A percentile compares a stretch with the other conserved stretches of the same genome.
phyloP scores from a whole-genome alignment of 2,888 invertebrate genomes.

The Smittia sp. region DNA sequence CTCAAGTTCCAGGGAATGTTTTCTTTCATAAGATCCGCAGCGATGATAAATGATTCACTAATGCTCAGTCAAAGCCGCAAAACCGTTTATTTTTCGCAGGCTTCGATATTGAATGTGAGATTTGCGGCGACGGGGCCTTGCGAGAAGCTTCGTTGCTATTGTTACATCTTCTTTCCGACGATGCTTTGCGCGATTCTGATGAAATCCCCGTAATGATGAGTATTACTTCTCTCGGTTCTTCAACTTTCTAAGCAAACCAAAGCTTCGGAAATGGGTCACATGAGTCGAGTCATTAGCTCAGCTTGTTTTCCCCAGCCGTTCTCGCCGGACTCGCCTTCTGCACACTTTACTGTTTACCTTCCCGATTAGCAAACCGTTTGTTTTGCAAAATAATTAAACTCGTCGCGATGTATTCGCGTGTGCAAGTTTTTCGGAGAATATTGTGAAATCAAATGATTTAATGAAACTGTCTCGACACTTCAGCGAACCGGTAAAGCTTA shows the following conservation, averaged over 20 bases:
- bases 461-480: background rate
- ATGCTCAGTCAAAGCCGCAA: background rate
- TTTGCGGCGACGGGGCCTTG: background rate
- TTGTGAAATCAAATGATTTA: background rate
- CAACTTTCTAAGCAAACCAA: background rate
- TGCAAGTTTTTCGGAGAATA: background rate
- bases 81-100: background rate
- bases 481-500: background rate
- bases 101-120: background rate
- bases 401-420: background rate
- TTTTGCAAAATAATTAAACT: background rate
- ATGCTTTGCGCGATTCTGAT: background rate
- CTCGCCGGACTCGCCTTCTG: background rate
- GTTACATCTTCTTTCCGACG: background rate
- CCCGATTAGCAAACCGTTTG: background rate
- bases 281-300: background rate
- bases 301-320: too few species aligned
- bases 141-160: background rate
- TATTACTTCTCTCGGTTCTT: background rate
- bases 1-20: background rate
- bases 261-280: background rate
- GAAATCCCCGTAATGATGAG: background rate
- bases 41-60: background rate
- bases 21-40: background rate
- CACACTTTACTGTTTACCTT: background rate